phyloP scores from a whole-genome alignment of 2,113 vertebrate genomes.

The Gadus macrocephalus region DNA sequence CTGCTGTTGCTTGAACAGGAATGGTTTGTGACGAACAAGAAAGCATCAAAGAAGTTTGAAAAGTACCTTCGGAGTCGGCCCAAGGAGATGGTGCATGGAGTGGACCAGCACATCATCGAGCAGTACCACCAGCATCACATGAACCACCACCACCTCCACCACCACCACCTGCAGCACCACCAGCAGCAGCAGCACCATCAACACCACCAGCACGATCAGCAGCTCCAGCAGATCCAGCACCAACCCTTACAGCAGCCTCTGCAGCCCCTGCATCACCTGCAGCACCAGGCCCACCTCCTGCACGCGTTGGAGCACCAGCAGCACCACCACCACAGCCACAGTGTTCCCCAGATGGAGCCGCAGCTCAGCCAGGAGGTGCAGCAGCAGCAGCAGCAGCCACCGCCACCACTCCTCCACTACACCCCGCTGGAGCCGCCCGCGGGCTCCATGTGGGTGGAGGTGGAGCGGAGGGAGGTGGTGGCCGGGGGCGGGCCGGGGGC shows the following conservation, averaged over 20 bases:
- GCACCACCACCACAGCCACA: slow-evolving; percentile 22
- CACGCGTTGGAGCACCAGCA: slow-evolving; percentile 21
- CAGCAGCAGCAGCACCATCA: slow-evolving; percentile 45
- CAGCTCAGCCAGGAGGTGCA: slow-evolving; percentile 27
- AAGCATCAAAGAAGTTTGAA: slow-evolving; percentile 82
- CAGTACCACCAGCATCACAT: slow-evolving; percentile 61
- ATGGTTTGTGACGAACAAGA: slow-evolving; percentile 86
- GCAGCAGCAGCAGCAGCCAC: slow-evolving; percentile 37
- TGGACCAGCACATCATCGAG: slow-evolving; percentile 42
- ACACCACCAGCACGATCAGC: slow-evolving; percentile 50
- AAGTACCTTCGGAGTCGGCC: slow-evolving; percentile 82
- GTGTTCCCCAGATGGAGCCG: slow-evolving; percentile 31
- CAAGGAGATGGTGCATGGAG: slow-evolving; percentile 50
- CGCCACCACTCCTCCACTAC: slow-evolving; percentile 55
- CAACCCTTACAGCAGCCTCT: slow-evolving; percentile 49
- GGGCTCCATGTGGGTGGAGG: slow-evolving; percentile 41
- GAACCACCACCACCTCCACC: slow-evolving; percentile 20
- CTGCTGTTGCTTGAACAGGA: slow-evolving; percentile 66
- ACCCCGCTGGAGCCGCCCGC: slow-evolving; percentile 51
- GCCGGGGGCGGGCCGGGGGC: neutral
- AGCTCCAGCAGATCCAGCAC: slow-evolving; percentile 26
- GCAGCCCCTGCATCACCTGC: slow-evolving; percentile 53
- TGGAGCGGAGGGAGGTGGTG: slow-evolving; percentile 22
- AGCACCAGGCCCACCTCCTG: slow-evolving; percentile 47
- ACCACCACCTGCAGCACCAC: neutral